Base-by-base conservation (phyloP, 2,797 vertebrate species). In the Mustela erminea region DNA sequence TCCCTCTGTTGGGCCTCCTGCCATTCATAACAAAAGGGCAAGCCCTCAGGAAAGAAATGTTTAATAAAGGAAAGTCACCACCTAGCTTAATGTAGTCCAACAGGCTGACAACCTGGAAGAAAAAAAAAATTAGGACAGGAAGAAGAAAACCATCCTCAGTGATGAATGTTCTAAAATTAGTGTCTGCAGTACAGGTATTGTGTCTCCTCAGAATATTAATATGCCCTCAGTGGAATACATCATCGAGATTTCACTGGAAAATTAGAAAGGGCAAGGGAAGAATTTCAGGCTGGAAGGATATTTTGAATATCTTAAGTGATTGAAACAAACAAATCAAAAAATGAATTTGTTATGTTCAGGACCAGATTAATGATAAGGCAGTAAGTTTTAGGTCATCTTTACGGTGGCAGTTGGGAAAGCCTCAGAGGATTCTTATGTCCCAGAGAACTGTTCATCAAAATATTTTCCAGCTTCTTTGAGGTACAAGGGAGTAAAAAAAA, bases 181-280 rank as follows among this genome's bases (percentile, higher is more conserved):
- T 95, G 89, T 68, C 64, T 54, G 84, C 41, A 17, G 81, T 35
- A n/a, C 49, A 72, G 12, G 46, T 88, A 90, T 78, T 89, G 20
- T 56, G 78, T 97, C 87, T 96, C 87, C 78, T 97, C 52, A 92
- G 93, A 97, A 96, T 98, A 94, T 97, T 97, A 97, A 98, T 88
- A 56, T 17, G 21, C 12, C 18, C 81, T 92, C 88, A 15, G 52
- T 70, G 72, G 82, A 92, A 85, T 93, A 90, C 18, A 93, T 85
- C 95, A 58, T 25, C 5, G 11, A 84, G 52, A 95, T 75, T 97
- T 92, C 64, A 58, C 90, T 90, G 72, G 96, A 92, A 89, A 95
- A 97, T 97, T 92, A 86, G 90, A 56, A 92, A 89, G 90, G 78
- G 21, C 75, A 66, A 64, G 58, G 75, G 70, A 78, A 90, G 70